phyloP scores from a whole-genome alignment of 2,888 invertebrate genomes.

The Dyspetes luteomarginatus region DNA sequence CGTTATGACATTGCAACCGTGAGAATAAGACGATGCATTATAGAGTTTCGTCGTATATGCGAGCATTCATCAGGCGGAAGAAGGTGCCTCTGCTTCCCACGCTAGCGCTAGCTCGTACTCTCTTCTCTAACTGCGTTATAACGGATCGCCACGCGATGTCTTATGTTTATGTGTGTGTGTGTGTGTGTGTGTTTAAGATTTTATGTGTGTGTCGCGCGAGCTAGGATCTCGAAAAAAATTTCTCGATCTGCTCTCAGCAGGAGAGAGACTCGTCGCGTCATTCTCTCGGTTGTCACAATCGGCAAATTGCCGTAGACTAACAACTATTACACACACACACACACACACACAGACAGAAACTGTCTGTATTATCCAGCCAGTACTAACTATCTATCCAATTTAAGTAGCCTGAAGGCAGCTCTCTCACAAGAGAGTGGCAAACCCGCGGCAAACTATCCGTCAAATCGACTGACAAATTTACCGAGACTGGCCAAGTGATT shows the following conservation, averaged over 20 bases:
- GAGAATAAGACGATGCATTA: constrained; percentile 76
- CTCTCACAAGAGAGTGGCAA: constrained; percentile 20
- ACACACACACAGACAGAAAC: neutral
- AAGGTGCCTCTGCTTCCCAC: constrained; percentile 79
- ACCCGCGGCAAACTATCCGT: constrained; percentile 22
- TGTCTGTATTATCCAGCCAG: neutral
- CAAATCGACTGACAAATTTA: constrained; percentile 58
- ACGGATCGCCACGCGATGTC: constrained; percentile 75
- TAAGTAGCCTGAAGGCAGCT: constrained; percentile 6
- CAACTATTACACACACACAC: neutral
- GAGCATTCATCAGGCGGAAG: constrained; percentile 74
- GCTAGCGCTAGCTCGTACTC: constrained; percentile 69
- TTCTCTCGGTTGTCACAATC: constrained; percentile 49
- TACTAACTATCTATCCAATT: constrained; percentile 60
- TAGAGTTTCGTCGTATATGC: constrained; percentile 60
- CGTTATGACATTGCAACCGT: constrained; percentile 79
- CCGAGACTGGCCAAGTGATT: constrained; percentile 32
- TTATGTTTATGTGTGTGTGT: constrained; percentile 15
- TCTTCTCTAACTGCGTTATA: constrained; percentile 79
- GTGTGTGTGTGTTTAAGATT: neutral
- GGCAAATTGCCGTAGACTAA: constrained; percentile 55
- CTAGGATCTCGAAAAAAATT: constrained; percentile 57
- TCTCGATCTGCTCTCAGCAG: constrained; percentile 43
- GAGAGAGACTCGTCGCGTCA: constrained; percentile 49
- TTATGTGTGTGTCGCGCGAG: neutral